Base-by-base conservation (phyloP, 2,113 vertebrate species). In the Prinia subflava region DNA sequence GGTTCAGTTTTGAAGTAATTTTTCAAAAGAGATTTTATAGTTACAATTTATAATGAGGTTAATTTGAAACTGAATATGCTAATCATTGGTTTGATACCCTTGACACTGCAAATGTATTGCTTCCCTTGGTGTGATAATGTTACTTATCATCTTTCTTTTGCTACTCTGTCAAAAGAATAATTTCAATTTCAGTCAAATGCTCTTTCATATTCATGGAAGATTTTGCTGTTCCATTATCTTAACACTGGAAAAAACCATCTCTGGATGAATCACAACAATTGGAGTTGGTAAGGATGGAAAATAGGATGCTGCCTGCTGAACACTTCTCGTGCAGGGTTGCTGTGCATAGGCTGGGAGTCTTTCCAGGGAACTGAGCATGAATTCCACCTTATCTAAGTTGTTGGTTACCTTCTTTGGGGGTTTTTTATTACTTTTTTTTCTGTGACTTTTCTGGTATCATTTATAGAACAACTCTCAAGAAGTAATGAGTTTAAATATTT, bases 21-120 rank as follows among this genome's bases (percentile, higher is more conserved):
- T 96, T 94, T 92, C 90, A 74, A 83, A 85, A 67, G 56, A 75
- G 56, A 41, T 78, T 94, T 94, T 60, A 46, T 52, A 69, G 35
- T 64, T 64, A 73, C 68, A 94, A 60, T 75, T 71, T 86, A 52
- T 83, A 79, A 89, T 76, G 55, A 68, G 60, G 83, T 60, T 90
- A 65, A 94, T 91, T 68, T 90, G 76, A 97, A 89, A 64, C 33
- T 47, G 62, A 94, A 86, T 52, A 41, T 77, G 42, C 59, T 88
- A 85, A 92, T 93, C 17, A 64, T 53, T 63, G 56, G 79, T 56
- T 93, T 95, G 71, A 89, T 81, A 88, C 41, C 28, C 76, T 64
- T 60, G 71, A 91, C 11, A 15, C 47, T 4, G 5, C 64, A 86
- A 69, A 93, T 86, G 7, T 59, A 55, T 67, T 70, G 9, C 71